phyloP scores from a whole-genome alignment of 2,113 vertebrate genomes.

The Collichthys lucidus region DNA sequence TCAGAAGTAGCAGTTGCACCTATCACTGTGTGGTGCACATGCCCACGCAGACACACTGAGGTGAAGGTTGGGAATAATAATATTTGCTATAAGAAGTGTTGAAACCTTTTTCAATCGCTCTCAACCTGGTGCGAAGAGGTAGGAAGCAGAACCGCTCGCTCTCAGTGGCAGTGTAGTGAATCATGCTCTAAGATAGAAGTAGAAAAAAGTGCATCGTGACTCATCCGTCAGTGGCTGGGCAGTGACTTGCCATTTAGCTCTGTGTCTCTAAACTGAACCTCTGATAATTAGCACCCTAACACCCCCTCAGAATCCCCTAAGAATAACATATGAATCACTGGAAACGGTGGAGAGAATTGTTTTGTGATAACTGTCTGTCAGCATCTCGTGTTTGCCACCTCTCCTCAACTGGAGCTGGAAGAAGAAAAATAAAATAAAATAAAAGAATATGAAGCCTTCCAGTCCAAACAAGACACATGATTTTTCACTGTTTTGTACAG shows the following conservation, averaged over 20 bases:
- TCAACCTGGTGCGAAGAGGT: slow-evolving; percentile 33
- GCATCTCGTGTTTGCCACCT: slow-evolving; percentile 13
- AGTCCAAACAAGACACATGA: slow-evolving; percentile 6
- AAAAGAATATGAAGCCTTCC: slow-evolving; percentile 25
- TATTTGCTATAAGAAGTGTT: slow-evolving; percentile 28
- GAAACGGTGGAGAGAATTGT: slow-evolving; percentile 24
- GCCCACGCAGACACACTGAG: slow-evolving; percentile 29
- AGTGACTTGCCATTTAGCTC: slow-evolving; percentile 65
- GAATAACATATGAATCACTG: slow-evolving; percentile 43
- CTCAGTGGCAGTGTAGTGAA: slow-evolving; percentile 52
- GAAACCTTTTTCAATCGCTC: slow-evolving; percentile 18
- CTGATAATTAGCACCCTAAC: slow-evolving; percentile 57
- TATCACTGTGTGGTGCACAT: neutral
- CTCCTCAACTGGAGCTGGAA: neutral
- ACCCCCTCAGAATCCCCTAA: slow-evolving; percentile 27
- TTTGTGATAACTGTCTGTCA: slow-evolving; percentile 55
- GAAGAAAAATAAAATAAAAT: neutral
- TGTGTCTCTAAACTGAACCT: slow-evolving; percentile 50
- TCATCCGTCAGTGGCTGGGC: slow-evolving; percentile 60
- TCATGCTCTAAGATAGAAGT: slow-evolving; percentile 48
- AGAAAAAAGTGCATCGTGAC: slow-evolving; percentile 56
- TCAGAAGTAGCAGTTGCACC: neutral
- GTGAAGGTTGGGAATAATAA: slow-evolving; percentile 11
- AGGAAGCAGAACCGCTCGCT: slow-evolving; percentile 39
- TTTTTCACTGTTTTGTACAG: neutral